Base-by-base conservation (phyloP, 2,113 vertebrate species). In the Oreochromis spilurus region DNA sequence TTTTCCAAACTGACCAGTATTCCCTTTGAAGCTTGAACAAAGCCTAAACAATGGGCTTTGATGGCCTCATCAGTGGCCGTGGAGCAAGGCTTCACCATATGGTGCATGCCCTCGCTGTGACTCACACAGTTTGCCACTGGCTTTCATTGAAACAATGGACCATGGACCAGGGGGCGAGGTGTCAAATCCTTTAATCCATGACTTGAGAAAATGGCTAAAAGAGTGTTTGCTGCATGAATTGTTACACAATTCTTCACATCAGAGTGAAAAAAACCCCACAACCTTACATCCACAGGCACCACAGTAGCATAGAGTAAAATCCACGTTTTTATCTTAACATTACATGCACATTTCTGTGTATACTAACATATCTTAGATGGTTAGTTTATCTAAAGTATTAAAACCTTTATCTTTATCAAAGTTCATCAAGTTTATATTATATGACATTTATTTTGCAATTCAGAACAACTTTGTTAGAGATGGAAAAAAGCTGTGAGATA, bases 1-100 rank as follows among this genome's bases (percentile, higher is more conserved):
- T 91, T 88, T 87, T 82, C 52, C 81, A 84, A 45, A 85, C 88
- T 92, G 90, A 93, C 93, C 93, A 72, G 79, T 55, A 80, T 91
- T 90, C 89, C 82, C 92, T 96, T 95, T 96, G 94, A 95, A 95
- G 95, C 88, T 55, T 29, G 91, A 94, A 95, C 94, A 96, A 95
- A 96, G 91, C 85, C 83, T 54, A 92, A 86, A 93, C 93, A 91
- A 92, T 93, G 70, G 88, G 91, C 92, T 96, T 94, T 96, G 95
- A 96, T 95, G 89, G 92, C 48, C 60, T 17, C 89, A 88, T 93
- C 85, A 89, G 87, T 70, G 29, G 72, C 89, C 65, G 86, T 55
- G 93, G 88, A 75, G 89, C 90, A 84, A 77, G 87, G 92, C 90
- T 88, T 82, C 92, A 92, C 89, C 95, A 95, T 95, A 94, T 96